Base-by-base conservation (phyloP, 2,888 invertebrate genomes). In the Drosophila anceps region DNA sequence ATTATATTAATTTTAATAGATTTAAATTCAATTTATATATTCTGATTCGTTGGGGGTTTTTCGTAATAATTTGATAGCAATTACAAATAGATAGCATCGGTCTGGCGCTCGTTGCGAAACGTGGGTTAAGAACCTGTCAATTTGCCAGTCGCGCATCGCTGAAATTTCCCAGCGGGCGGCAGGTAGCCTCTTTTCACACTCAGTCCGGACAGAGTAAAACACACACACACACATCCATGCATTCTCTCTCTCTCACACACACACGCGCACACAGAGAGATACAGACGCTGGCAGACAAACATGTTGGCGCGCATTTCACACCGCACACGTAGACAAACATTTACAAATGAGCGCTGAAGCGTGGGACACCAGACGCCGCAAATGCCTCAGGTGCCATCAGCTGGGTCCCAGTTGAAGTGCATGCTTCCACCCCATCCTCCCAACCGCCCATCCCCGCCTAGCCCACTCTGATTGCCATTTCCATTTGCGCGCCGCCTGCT, bases 301-400 rank as follows among this genome's bases (percentile, higher is more conserved):
- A 50, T 13, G 46, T 51, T 51, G 53, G 33, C 69, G 55, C 79
- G 59, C 64, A 33, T 60, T 79, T 73, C 80, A 73, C 84, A 73
- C 84, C 82, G 67, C 81, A 69, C 71, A 69, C 73, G 75, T 73
- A 82, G 77, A 71, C 85, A 83, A 85, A 82, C 83, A 83, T 83
- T 83, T 83, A 75, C 83, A 80, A 82, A 77, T 82, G 85, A 82
- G 82, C 82, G 80, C 73, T 73, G 69, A 70, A 79, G 85, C 82
- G 63, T 76, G 72, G 80, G 70, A 69, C 68, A 67, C 60, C 73
- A 80, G 53, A 72, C 66, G 63, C 81, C 75, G 53, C 71, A 69
- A 60, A 48, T 65, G 64, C 60, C 65, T 69, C 79, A 84, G 79
- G 79, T 76, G 73, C 55, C 54, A 70, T 61, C 33, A 20, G 65